Evolutionary conservation across 2,113 vertebrate genomes (phyloP), one percentile per base, ranked within the genome.

Genomic region (Labrus mixtus): DNA sequence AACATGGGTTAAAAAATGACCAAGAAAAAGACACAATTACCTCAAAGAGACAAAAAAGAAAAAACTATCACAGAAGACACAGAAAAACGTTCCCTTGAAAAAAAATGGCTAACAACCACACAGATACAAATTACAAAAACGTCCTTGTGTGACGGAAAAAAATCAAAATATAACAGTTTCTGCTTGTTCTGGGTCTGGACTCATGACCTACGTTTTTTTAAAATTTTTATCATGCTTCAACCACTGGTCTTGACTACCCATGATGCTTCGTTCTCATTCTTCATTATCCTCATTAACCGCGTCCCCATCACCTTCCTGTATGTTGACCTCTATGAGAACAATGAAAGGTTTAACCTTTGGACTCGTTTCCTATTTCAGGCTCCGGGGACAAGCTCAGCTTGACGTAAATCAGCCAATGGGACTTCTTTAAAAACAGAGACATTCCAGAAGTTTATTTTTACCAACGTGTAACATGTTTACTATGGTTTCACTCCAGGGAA

Each of bases 371-470:
- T 95, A 95, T 96, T 96, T 94, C 95, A 98, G 97, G 97, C 96
- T 93, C 96, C 97, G 82, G 97, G 97, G 95, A 95, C 96, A 94
- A 98, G 96, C 95, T 97, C 97, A 92, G 96, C 97, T 96, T 99
- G 97, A 99, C 96, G 94, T 33, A 33, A 95, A 95, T 94, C 94
- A 94, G 93, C 93, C 95, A 90, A 93, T 92, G 95, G 96, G 96
- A 96, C 96, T 95, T 96, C 88, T 91, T 90, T 94, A 94, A 33
- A 33, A 33, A 33, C 29, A 90, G 81, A 98, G 96, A 99, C 97
- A 99, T 99, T 99, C 97, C 97, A 98, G 95, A 98, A 83, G 92
- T 94, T 94, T 94, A 94, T 95, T 95, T 94, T 95, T 95, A 93
- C 93, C 92, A 91, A 93, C 90, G 95, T 95, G 94, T 95, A 92